These are phyloP conservation scores for Oreochromis tanganicae DNA, from an alignment of 2,113 vertebrate species.

Conservation along the genomic window DNA sequence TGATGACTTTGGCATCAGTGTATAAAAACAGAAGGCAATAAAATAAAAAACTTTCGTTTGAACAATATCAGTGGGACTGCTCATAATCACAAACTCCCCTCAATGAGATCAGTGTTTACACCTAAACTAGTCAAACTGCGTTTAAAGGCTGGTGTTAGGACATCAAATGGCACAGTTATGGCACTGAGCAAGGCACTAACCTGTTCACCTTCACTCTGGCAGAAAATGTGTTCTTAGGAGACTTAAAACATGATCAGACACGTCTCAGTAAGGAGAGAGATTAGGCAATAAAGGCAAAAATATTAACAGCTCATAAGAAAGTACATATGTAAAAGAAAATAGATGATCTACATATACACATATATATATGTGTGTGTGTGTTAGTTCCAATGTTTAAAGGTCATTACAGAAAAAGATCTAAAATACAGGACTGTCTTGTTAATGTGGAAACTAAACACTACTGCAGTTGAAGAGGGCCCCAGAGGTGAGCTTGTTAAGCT, in stretches of 20 bases:
- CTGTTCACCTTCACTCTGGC: background rate
- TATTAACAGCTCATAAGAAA: background rate
- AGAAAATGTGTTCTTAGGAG: background rate
- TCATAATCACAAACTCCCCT: background rate
- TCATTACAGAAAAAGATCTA: background rate
- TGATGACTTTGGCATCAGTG: conserved; percentile 50
- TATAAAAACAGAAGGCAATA: conserved; percentile 1
- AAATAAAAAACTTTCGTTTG: conserved; percentile 5
- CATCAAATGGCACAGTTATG: background rate
- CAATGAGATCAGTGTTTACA: background rate
- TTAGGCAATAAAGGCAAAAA: background rate
- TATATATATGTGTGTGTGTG: no score
- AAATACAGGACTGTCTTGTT: conserved; percentile 5
- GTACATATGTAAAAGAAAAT: background rate
- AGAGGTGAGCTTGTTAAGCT: conserved; percentile 20
- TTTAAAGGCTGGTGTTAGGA: background rate
- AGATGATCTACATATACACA: background rate
- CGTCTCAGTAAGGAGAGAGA: background rate
- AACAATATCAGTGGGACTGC: background rate
- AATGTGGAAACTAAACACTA: background rate
- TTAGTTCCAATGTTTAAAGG: background rate
- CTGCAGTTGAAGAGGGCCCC: background rate
- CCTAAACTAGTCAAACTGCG: background rate
- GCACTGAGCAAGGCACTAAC: background rate
- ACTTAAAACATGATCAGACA: background rate